phyloP scores from a whole-genome alignment of 92 coral and sea anemone species.

The Porites cylindrica region DNA sequence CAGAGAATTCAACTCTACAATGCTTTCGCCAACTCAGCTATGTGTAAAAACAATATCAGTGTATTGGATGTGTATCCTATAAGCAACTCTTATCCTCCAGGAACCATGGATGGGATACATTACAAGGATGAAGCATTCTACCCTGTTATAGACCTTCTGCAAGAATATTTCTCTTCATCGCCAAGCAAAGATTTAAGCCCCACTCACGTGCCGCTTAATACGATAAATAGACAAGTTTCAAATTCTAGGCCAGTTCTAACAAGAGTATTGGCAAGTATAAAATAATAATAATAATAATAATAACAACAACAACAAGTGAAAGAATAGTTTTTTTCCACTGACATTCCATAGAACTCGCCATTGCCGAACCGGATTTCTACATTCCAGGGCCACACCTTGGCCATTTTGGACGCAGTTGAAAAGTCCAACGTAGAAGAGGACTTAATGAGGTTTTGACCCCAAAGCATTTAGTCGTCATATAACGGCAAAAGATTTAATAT shows the following conservation, averaged over 20 bases:
- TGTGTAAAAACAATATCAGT: constrained; percentile 68
- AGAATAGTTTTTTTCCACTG: too few species aligned
- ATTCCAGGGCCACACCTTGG: too few species aligned
- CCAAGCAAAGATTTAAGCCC: neutral
- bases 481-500: too few species aligned
- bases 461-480: too few species aligned
- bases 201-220: neutral
- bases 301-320: too few species aligned
- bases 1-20: constrained; percentile 83
- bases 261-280: neutral
- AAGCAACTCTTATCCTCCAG: constrained; percentile 72
- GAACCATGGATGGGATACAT: constrained; percentile 80
- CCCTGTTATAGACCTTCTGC: constrained; percentile 62
- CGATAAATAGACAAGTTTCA: neutral
- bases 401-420: too few species aligned
- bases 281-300: too few species aligned
- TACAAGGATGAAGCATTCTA: constrained; percentile 52
- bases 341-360: too few species aligned
- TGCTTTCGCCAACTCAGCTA: constrained; percentile 80
- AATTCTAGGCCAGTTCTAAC: neutral
- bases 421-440: too few species aligned
- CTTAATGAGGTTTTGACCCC: too few species aligned
- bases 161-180: constrained; percentile 50
- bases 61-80: constrained; percentile 73
- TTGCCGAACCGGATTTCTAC: too few species aligned